Evolutionary conservation across 2,888 invertebrate genomes (phyloP).

Genomic region (Ornithoptera alexandrae): DNA sequence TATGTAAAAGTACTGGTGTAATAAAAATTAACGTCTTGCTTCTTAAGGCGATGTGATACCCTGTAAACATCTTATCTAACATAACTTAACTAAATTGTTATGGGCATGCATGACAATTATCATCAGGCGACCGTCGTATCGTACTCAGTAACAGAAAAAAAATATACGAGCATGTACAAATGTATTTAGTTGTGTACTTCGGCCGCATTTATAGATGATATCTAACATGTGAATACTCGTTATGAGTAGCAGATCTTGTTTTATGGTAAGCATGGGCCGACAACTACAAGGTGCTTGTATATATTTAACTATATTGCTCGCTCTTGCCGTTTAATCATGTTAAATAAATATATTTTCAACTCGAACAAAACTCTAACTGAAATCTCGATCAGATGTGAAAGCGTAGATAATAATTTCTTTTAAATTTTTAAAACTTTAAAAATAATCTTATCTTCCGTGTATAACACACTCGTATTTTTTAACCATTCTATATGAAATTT

Average conservation of each 20-base stretch:
- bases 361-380: slow-evolving; percentile 1
- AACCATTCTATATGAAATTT: too few species aligned
- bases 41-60: too few species aligned
- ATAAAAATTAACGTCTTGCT: too few species aligned
- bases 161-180: background rate
- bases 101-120: too few species aligned
- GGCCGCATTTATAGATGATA: slow-evolving; percentile 21
- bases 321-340: slow-evolving; percentile 18
- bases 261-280: slow-evolving; percentile 21
- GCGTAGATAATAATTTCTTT: slow-evolving; percentile 2
- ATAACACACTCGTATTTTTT: too few species aligned
- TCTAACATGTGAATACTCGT: slow-evolving; percentile 21
- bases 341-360: slow-evolving; percentile 26
- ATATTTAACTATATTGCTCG: slow-evolving; percentile 15
- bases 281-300: slow-evolving; percentile 13
- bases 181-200: slow-evolving; percentile 3
- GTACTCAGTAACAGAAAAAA: too few species aligned
- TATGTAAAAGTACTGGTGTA: too few species aligned
- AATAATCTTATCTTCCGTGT: too few species aligned
- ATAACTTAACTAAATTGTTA: too few species aligned
- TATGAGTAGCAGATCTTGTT: slow-evolving; percentile 24
- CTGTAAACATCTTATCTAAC: too few species aligned
- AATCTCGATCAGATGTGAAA: background rate
- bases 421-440: too few species aligned
- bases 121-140: too few species aligned